A percentile compares a stretch with the other conserved stretches of the same genome.
phyloP scores from a whole-genome alignment of 1,140 invertebrate species.

The Capitella teleta region DNA sequence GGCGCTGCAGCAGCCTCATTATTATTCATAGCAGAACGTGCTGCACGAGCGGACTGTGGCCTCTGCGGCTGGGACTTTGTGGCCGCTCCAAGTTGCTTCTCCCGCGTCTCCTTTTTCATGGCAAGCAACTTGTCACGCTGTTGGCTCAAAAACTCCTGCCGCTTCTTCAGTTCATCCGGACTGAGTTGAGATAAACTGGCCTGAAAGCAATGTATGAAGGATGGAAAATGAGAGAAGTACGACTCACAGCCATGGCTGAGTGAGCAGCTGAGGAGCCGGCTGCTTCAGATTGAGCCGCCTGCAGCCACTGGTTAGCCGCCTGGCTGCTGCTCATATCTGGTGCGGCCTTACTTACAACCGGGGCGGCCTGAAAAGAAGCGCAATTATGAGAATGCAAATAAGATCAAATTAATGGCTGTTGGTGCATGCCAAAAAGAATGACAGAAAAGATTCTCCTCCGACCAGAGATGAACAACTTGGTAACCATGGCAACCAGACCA shows the following conservation, averaged over 20 bases:
- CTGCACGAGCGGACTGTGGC: conserved; percentile 59
- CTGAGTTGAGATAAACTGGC: conserved; percentile 24
- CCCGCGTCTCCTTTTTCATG: conserved; percentile 72
- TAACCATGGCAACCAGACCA: too few relatives aligned
- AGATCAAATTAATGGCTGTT: too few relatives aligned
- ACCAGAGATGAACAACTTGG: too few relatives aligned
- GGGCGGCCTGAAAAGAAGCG: too few relatives aligned
- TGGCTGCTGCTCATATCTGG: too few relatives aligned
- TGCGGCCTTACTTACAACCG: too few relatives aligned
- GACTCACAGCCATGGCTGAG: neutral
- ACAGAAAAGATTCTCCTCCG: too few relatives aligned
- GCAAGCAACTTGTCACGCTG: conserved; percentile 81
- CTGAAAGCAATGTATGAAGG: conserved; percentile 2
- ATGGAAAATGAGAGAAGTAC: neutral
- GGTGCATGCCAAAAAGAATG: too few relatives aligned
- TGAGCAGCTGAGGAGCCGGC: neutral
- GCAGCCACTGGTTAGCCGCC: conserved; percentile 4
- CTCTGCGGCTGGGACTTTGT: conserved; percentile 32
- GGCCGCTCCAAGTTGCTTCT: conserved; percentile 52
- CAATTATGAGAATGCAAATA: too few relatives aligned
- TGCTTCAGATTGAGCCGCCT: conserved; percentile 1
- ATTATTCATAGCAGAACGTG: conserved; percentile 48
- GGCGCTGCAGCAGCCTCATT: neutral
- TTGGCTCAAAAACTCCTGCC: conserved; percentile 70
- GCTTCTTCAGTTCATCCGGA: conserved; percentile 58